phyloP scores from a whole-genome alignment of 2,113 vertebrate species.

The Lota lota region DNA sequence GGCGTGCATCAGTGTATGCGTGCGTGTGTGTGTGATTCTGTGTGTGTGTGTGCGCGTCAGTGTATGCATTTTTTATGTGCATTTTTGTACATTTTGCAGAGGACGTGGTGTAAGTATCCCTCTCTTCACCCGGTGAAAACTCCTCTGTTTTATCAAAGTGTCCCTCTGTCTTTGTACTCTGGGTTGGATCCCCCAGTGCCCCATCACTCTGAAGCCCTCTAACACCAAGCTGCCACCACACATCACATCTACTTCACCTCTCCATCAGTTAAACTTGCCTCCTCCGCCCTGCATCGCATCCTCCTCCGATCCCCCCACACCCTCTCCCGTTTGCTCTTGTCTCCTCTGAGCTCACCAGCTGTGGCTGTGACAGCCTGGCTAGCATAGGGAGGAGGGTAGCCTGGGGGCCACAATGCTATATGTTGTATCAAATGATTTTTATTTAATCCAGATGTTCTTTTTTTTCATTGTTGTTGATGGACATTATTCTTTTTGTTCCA shows the following conservation, averaged over 20 bases:
- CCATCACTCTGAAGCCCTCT: constrained; percentile 46
- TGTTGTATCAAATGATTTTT: too few relatives aligned
- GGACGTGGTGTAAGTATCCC: too few relatives aligned
- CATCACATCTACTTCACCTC: constrained; percentile 41
- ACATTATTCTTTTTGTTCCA: too few relatives aligned
- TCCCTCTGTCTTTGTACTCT: neutral
- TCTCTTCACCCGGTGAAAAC: too few relatives aligned
- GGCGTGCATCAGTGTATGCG: neutral
- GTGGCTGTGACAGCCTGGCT: constrained; percentile 13
- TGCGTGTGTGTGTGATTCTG: neutral
- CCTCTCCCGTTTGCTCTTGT: constrained; percentile 32
- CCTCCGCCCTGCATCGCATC: constrained; percentile 31
- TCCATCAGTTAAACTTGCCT: constrained; percentile 34
- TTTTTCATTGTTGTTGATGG: too few relatives aligned
- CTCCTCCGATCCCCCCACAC: constrained; percentile 18
- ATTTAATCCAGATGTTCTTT: too few relatives aligned
- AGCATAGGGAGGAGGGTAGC: too few relatives aligned
- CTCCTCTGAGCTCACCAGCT: constrained; percentile 23
- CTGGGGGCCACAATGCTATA: too few relatives aligned
- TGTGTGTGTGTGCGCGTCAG: neutral
- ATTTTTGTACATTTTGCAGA: too few relatives aligned
- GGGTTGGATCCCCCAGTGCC: constrained; percentile 31
- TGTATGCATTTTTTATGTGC: neutral
- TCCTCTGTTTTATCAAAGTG: too few relatives aligned
- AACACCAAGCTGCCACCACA: constrained; percentile 42